phyloP scores from a whole-genome alignment of 1,140 invertebrate species.

The Drosophila repleta region DNA sequence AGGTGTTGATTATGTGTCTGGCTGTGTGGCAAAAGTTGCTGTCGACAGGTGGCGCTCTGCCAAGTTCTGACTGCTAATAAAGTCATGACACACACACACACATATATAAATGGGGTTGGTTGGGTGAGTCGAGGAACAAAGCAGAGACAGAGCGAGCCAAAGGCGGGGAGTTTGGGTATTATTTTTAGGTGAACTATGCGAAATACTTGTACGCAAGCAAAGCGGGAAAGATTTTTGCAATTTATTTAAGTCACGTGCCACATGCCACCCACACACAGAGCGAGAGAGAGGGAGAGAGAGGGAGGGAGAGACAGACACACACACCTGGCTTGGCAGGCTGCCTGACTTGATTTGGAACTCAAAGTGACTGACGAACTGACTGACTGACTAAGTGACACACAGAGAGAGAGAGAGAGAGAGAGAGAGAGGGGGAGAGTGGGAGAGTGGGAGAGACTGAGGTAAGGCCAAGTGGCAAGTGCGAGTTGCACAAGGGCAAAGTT shows the following conservation, averaged over 20 bases:
- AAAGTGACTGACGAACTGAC: constrained; percentile 72
- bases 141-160: constrained; percentile 30
- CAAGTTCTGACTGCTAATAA: constrained; percentile 71
- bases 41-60: constrained; percentile 48
- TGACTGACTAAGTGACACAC: constrained; percentile 55
- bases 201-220: constrained; percentile 67
- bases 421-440: constrained; percentile 2
- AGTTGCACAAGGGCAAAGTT: constrained; percentile 58
- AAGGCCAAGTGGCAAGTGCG: constrained; percentile 28
- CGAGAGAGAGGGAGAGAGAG: background rate
- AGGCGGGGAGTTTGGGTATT: background rate
- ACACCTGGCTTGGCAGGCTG: constrained; percentile 23
- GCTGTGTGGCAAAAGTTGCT: constrained; percentile 45
- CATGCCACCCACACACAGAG: constrained; percentile 32
- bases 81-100: constrained; percentile 54
- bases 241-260: constrained; percentile 81
- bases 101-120: no score
- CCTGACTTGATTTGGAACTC: constrained; percentile 76
- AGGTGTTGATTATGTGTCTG: constrained; percentile 75
- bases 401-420: constrained; percentile 2
- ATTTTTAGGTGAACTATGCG: constrained; percentile 58
- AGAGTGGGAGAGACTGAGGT: constrained; percentile 5
- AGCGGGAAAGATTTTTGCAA: constrained; percentile 80
- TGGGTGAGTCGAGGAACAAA: constrained; percentile 62
- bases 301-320: background rate